A percentile compares a stretch with the other conserved stretches of the same genome.
These are phyloP conservation scores for Centropyge bicolor DNA, from an alignment of 2,797 vertebrate species.

Conservation along the genomic window DNA sequence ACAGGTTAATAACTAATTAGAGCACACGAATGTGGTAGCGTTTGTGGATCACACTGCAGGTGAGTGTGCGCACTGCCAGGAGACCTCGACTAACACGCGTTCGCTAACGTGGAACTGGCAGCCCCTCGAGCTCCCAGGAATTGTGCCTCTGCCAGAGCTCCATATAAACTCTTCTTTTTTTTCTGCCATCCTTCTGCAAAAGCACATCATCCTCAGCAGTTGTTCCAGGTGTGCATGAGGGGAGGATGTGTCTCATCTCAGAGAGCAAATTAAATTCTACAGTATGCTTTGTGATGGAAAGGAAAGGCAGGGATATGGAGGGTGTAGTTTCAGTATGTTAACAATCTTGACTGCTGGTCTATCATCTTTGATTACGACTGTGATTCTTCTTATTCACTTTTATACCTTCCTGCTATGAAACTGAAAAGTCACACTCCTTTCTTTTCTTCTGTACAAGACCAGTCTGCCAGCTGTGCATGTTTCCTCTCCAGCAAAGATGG, in stretches of 20 bases:
- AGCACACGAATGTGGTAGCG: constrained; percentile 18
- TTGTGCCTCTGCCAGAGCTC: constrained; percentile 52
- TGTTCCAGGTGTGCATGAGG: constrained; percentile 22
- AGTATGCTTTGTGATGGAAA: constrained; percentile 13
- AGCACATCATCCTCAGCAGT: constrained; percentile 50
- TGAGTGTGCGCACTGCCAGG: constrained; percentile 32
- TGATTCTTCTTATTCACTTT: background rate
- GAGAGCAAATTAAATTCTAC: constrained; percentile 32
- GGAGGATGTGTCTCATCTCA: constrained; percentile 1
- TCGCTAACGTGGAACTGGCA: constrained; percentile 44
- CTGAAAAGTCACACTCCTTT: background rate
- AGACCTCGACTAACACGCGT: constrained; percentile 37
- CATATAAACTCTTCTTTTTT: constrained; percentile 48
- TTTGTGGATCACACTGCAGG: constrained; percentile 30
- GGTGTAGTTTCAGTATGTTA: constrained; percentile 1
- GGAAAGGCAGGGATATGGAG: constrained; percentile 19
- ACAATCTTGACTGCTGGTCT: constrained; percentile 16
- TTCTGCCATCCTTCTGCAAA: constrained; percentile 40
- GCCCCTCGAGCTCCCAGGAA: constrained; percentile 58
- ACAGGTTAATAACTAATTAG: constrained; percentile 50
- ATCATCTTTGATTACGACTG: constrained; percentile 15
- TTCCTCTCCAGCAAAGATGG: background rate
- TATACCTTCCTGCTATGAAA: background rate
- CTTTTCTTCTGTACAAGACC: background rate
- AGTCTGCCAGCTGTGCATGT: background rate